Percentiles rank a stretch among this genome's conserved stretches.
Conservation (phyloP, 1,140 invertebrate species). For the Tetragonula clypearis region DNA sequence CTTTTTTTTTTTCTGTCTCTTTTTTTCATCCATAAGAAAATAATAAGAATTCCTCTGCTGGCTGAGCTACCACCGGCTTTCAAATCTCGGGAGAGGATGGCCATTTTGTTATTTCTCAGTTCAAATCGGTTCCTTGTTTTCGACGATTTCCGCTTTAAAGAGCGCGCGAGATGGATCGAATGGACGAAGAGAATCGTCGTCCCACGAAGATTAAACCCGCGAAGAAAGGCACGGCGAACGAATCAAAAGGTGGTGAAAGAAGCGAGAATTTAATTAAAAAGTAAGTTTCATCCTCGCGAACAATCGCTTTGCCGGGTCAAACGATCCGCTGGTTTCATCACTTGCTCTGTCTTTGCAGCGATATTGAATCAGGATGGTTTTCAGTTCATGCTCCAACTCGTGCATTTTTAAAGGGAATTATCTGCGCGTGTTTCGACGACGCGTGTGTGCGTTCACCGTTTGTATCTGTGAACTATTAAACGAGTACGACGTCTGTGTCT, state of each 20-base stretch:
- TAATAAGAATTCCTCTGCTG: neutral
- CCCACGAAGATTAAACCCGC: constrained; percentile 1
- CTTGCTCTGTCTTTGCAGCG: neutral
- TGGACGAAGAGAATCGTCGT: neutral
- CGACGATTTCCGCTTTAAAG: neutral
- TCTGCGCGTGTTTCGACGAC: too few relatives aligned
- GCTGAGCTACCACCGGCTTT: neutral
- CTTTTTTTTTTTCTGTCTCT: too few relatives aligned
- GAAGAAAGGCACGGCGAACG: neutral
- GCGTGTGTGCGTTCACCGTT: too few relatives aligned
- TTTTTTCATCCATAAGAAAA: neutral
- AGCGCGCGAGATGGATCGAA: neutral
- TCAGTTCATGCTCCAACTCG: neutral
- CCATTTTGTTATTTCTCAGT: neutral
- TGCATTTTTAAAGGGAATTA: neutral
- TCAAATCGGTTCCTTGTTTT: neutral
- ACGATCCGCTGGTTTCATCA: constrained; percentile 1
- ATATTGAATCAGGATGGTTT: constrained; percentile 28
- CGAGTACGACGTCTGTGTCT: too few relatives aligned
- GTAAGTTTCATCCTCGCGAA: constrained; percentile 31
- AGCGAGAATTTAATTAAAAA: constrained; percentile 32
- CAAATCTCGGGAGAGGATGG: neutral
- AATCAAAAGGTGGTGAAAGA: constrained; percentile 6
- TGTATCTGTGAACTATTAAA: too few relatives aligned
- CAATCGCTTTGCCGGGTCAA: neutral